Percentiles rank a stretch among this genome's conserved stretches.
These are phyloP conservation scores for Camptogramma bilineatum DNA, from an alignment of 2,888 invertebrate species.

Conservation along the genomic window DNA sequence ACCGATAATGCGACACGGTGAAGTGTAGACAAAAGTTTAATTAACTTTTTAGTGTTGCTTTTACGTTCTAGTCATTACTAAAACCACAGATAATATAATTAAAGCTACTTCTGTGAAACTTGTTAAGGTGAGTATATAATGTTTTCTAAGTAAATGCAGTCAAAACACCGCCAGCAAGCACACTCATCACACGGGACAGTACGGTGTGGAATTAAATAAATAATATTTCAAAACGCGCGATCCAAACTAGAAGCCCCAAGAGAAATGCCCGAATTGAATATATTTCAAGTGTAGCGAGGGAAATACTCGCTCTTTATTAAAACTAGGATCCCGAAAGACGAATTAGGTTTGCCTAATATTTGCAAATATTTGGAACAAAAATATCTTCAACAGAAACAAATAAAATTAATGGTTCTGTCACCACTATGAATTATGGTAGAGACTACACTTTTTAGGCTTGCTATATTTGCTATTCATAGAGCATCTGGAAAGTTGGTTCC, in stretches of 20 bases:
- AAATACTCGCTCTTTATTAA: conserved; percentile 7
- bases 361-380: not conserved
- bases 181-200: conserved; percentile 74
- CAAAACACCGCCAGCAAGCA: conserved; percentile 55
- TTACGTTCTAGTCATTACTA: no score
- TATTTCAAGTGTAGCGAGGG: conserved; percentile 5
- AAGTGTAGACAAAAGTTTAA: no score
- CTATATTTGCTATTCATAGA: no score
- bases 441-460: no score
- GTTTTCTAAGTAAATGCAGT: conserved; percentile 11
- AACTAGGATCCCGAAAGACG: not conserved
- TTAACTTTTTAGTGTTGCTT: no score
- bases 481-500: no score
- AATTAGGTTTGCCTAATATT: not conserved
- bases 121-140: not conserved
- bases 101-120: no score
- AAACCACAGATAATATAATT: no score
- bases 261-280: conserved; percentile 15
- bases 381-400: not conserved
- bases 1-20: no score
- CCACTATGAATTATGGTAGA: no score
- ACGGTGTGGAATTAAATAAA: conserved; percentile 61
- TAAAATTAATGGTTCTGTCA: no score
- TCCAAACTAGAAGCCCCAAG: conserved; percentile 20
- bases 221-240: conserved; percentile 48